Base-by-base conservation (phyloP, 2,888 invertebrate genomes). In the Scotopteryx bipunctaria region DNA sequence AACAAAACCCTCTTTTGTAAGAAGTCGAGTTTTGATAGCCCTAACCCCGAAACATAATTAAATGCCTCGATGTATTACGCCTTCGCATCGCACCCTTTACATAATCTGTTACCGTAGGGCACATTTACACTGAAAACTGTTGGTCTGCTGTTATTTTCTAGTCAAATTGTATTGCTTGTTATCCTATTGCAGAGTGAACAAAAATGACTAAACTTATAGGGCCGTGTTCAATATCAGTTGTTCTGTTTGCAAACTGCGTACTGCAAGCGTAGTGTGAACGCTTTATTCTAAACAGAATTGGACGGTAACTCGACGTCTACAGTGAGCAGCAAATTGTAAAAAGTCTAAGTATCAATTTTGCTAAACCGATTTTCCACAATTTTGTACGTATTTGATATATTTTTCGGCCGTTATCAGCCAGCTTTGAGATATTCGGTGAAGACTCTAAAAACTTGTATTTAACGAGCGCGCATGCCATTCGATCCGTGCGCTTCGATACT, bases 401-500 rank as follows among this genome's bases (percentile, higher is more conserved):
- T n/a, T n/a, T 25, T 25, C 25, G 3, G 9, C n/a, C 2, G 25
- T 9, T 27, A 27, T 11, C 9, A 25, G 8, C 33, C 50, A 29
- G 50, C 8, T 35, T 51, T 29, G 11, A 9, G 15, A 41, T 5
- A 41, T 13, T 2, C 9, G 4, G 3, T 0, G 33, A 6, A 27
- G 31, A 31, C 40, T 35, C 35, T 49, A 36, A 44, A 31, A 54
- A 43, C 52, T 40, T 29, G 48, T 44, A 48, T 21, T 37, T 54
- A 54, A 54, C 54, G 48, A 54, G 54, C 44, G 42, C 48, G 47
- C 51, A 48, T 52, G 51, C 44, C 48, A 56, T 56, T 52, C n/a
- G 56, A 56, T 52, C 56, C 48, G 52, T 32, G 48, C 29, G 44
- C 44, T 29, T 46, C 46, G 46, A 46, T 50, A 46, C 45, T 42